phyloP scores from a whole-genome alignment of 2,797 vertebrate genomes.

The Poecile montanus region DNA sequence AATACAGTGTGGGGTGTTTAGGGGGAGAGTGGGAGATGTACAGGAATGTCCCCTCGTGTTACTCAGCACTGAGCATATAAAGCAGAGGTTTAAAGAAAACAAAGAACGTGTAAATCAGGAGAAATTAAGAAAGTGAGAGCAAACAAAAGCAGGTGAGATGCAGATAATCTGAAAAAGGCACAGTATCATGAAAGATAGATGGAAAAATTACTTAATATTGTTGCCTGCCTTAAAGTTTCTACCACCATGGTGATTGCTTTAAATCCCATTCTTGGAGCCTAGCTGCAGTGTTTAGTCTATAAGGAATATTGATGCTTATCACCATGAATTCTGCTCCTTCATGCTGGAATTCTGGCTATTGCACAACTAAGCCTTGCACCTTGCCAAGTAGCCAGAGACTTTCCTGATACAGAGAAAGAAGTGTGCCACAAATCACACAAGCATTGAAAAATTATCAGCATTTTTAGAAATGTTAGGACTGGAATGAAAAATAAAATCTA shows the following conservation, averaged over 20 bases:
- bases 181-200: not conserved
- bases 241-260: not conserved
- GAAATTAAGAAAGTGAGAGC: not conserved
- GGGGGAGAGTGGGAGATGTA: not conserved
- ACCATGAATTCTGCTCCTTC: not conserved
- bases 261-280: not conserved
- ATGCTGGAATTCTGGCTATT: not conserved
- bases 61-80: not conserved
- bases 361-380: not conserved
- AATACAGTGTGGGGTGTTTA: not conserved
- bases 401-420: slow-evolving; percentile 44
- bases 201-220: not conserved
- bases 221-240: not conserved
- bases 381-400: not conserved
- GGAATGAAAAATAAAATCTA: slow-evolving; percentile 41
- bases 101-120: not conserved
- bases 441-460: slow-evolving; percentile 44
- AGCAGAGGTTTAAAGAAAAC: not conserved
- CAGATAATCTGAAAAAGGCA: not conserved
- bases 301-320: not conserved
- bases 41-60: not conserved
- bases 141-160: not conserved
- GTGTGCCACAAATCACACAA: not conserved
- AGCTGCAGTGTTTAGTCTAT: not conserved
- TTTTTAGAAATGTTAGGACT: slow-evolving; percentile 63